Conservation (phyloP, 2,888 invertebrate species). For the Drosophila recens region DNA sequence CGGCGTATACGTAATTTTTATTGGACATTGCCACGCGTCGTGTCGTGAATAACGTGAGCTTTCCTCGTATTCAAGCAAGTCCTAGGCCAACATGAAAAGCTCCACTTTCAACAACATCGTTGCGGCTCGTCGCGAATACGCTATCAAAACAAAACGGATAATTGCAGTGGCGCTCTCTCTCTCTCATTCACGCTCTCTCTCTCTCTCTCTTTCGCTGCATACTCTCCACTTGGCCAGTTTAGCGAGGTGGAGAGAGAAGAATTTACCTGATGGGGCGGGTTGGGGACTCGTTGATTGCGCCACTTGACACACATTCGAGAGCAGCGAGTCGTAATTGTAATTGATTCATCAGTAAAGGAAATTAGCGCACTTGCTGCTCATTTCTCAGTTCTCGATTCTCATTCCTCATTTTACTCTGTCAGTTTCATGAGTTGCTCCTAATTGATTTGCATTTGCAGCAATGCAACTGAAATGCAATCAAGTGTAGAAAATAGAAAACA, state of each 20-base stretch:
- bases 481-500: not conserved
- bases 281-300: slow-evolving; percentile 50
- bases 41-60: slow-evolving; percentile 53
- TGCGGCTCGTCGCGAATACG: slow-evolving; percentile 63
- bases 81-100: slow-evolving; percentile 77
- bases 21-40: slow-evolving; percentile 68
- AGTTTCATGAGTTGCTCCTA: slow-evolving; percentile 27
- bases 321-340: slow-evolving; percentile 57
- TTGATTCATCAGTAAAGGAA: slow-evolving; percentile 63
- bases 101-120: slow-evolving; percentile 34
- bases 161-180: slow-evolving; percentile 63
- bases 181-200: slow-evolving; percentile 5
- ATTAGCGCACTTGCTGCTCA: slow-evolving; percentile 49
- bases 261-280: slow-evolving; percentile 34
- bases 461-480: slow-evolving; percentile 4
- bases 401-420: slow-evolving; percentile 13
- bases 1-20: slow-evolving; percentile 74
- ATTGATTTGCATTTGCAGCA: slow-evolving; percentile 40
- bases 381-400: slow-evolving; percentile 19
- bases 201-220: slow-evolving; percentile 36
- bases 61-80: slow-evolving; percentile 59
- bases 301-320: slow-evolving; percentile 63
- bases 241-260: slow-evolving; percentile 5
- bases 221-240: slow-evolving; percentile 67
- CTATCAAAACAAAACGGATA: slow-evolving; percentile 80